A percentile compares a stretch with the other conserved stretches of the same genome.
Conservation (phyloP, 2,888 invertebrate genomes). For the Luffia ferchaultella region DNA sequence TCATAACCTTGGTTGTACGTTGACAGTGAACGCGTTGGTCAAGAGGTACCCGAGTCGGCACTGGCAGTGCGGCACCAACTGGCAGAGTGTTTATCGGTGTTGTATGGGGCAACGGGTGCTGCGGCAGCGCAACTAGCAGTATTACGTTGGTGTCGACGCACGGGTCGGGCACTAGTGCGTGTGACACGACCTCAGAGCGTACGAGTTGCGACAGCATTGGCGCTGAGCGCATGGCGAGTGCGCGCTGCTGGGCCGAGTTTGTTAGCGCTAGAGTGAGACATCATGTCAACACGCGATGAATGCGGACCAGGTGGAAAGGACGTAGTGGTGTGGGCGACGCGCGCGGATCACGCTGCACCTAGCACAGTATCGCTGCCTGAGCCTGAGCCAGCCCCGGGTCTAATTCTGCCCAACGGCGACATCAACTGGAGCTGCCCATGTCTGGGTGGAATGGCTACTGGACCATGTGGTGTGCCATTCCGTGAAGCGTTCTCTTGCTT, state of each 20-base stretch:
- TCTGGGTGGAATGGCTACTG: slow-evolving; percentile 96
- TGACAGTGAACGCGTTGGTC: neutral
- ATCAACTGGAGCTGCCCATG: slow-evolving; percentile 99
- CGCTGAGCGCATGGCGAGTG: neutral
- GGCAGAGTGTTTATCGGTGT: neutral
- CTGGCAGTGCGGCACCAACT: neutral
- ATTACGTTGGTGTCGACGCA: neutral
- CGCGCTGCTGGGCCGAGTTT: neutral
- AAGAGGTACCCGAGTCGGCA: neutral
- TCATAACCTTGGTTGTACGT: slow-evolving; percentile 10
- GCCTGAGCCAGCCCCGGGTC: slow-evolving; percentile 78
- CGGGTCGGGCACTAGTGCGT: neutral
- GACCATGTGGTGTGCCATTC: slow-evolving; percentile 94
- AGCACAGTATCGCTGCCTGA: slow-evolving; percentile 75
- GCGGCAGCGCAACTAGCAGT: neutral
- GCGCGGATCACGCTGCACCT: slow-evolving; percentile 79
- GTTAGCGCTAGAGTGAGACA: neutral
- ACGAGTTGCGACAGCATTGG: neutral
- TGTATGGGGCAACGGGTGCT: neutral
- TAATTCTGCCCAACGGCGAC: slow-evolving; percentile 84
- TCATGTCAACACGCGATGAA: slow-evolving; percentile 52
- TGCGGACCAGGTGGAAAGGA: slow-evolving; percentile 74
- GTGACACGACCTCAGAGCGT: neutral
- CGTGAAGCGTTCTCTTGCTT: slow-evolving; percentile 95
- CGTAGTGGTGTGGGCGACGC: slow-evolving; percentile 81